Evolutionary conservation across 2,888 invertebrate species (phyloP), one percentile per base, ranked within the genome.

Genomic region (Cheilosia variabilis): DNA sequence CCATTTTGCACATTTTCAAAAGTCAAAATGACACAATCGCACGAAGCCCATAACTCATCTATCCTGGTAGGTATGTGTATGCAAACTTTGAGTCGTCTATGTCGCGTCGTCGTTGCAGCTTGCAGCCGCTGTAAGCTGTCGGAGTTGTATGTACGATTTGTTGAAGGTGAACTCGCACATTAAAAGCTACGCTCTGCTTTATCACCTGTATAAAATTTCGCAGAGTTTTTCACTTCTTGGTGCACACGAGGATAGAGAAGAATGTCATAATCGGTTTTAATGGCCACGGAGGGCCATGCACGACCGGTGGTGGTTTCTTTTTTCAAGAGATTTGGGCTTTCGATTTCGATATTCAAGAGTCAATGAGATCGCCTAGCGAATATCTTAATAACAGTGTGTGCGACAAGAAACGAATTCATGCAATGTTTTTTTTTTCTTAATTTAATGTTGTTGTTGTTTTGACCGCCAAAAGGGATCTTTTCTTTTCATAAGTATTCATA

Each of bases 21-120:
- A 60, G 60, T 19, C 34, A n/a, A 55, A 84, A 71, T 79, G 79
- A 79, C 79, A 79, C 75, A 79, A 69, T 80, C 71, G 80, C 84
- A 84, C 84, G 84, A 84, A 66, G 34, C 58, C 65, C 69, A 84
- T 84, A 84, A 84, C 75, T 84, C 80, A 84, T 84, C 84, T 72
- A 75, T 43, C 37, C 9, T 6, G n/a, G 43, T 43, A 15, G n/a
- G 15, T 19, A 19, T 5, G 15, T 65, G 15, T 79, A 63, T 72
- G 79, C 45, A 52, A 75, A 79, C 19, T 73, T 69, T 53, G 63
- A 63, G 62, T 24, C 62, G 17, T 73, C 71, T 31, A 52, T 53
- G 37, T 37, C 37, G 37, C 10, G 47, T 37, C 34, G 58, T 75
- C 22, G 24, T 24, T 22, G 22, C 22, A 24, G 17, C 17, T 17